A percentile compares a stretch with the other conserved stretches of the same genome.
These are phyloP conservation scores for Microtus oregoni DNA, from an alignment of 2,113 vertebrate species.

Conservation along the genomic window DNA sequence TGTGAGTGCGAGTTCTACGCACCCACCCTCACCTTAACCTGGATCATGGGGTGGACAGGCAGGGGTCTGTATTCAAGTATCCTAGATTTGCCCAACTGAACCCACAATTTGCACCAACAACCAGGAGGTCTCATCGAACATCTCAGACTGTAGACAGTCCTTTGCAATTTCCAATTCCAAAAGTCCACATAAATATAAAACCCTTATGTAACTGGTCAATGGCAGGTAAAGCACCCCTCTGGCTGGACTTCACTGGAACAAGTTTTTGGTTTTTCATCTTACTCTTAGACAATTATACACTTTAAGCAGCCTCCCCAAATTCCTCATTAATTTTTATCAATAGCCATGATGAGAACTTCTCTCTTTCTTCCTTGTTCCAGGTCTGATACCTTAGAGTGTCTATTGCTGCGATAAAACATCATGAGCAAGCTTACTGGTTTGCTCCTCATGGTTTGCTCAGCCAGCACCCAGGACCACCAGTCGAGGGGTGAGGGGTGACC, in stretches of 20 bases:
- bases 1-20: not conserved
- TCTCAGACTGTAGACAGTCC: not conserved
- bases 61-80: not conserved
- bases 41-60: not conserved
- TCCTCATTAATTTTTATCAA: not conserved
- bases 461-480: not conserved
- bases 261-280: not conserved
- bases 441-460: not conserved
- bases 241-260: not conserved
- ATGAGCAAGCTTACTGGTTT: not conserved
- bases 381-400: not conserved
- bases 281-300: not conserved
- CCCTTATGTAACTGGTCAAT: not conserved
- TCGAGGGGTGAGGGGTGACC: not conserved
- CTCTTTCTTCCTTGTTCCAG: not conserved
- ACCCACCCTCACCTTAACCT: not conserved
- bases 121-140: accelerated
- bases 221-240: not conserved
- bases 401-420: not conserved
- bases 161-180: not conserved
- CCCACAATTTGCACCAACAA: accelerated
- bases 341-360: too few species aligned
- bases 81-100: not conserved
- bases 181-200: not conserved
- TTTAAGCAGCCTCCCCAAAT: not conserved